These are phyloP conservation scores for Pseudorectes ferrugineus DNA, from an alignment of 2,113 vertebrate genomes.

Conservation along the genomic window DNA sequence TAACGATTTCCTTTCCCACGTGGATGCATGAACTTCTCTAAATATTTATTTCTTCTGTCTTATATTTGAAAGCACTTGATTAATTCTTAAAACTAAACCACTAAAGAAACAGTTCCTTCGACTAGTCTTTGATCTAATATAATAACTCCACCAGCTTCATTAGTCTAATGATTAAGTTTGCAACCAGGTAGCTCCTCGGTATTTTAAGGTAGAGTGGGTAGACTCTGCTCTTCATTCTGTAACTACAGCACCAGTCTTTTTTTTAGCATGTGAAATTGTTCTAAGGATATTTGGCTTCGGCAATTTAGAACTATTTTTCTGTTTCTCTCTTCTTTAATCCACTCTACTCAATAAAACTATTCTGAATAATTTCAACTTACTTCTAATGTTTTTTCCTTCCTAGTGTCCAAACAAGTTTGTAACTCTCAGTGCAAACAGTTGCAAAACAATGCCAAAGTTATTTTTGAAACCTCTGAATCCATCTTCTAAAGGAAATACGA, in stretches of 20 bases:
- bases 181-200: background rate
- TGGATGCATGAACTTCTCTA: background rate
- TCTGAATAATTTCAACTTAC: background rate
- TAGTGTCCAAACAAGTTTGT: background rate
- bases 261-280: background rate
- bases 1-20: background rate
- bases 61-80: conserved; percentile 27
- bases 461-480: background rate
- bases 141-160: conserved; percentile 20
- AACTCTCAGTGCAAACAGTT: background rate
- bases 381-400: background rate
- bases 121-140: conserved; percentile 40
- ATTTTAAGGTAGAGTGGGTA: background rate
- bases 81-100: conserved; percentile 22
- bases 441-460: background rate
- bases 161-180: conserved; percentile 15
- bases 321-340: background rate
- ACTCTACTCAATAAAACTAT: background rate
- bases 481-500: background rate
- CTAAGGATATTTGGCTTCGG: background rate
- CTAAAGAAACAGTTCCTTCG: conserved; percentile 16
- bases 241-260: background rate
- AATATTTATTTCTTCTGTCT: conserved; percentile 6
- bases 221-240: background rate
- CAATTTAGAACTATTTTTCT: background rate